A percentile compares a stretch with the other conserved stretches of the same genome.
Conservation (phyloP, 2,888 invertebrate species). For the Caenorhabditis sp. region DNA sequence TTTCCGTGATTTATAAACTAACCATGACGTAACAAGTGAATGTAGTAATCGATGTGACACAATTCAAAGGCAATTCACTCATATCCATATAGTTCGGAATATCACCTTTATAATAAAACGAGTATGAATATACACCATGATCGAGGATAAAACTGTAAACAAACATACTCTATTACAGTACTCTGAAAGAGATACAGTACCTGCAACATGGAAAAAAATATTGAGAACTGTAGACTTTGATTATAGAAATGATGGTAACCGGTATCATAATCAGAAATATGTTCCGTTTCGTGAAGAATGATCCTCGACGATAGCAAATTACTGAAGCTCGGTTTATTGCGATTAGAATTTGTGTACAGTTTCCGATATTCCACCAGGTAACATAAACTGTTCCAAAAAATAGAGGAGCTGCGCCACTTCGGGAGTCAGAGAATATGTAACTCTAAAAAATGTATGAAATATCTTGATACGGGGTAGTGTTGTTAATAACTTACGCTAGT, state of each 20-base stretch:
- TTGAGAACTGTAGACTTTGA: constrained; percentile 34
- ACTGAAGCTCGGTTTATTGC: constrained; percentile 42
- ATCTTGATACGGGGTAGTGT: not conserved
- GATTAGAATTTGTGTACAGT: constrained; percentile 46
- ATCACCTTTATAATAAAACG: constrained; percentile 21
- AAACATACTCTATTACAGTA: too few species aligned
- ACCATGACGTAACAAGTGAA: constrained; percentile 31
- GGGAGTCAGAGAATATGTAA: constrained; percentile 31
- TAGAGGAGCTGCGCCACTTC: constrained; percentile 4
- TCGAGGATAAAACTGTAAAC: constrained; percentile 45
- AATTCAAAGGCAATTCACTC: constrained; percentile 47
- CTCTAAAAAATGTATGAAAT: constrained; percentile 8
- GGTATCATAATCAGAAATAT: constrained; percentile 3
- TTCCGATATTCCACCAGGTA: constrained; percentile 45
- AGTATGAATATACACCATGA: constrained; percentile 40
- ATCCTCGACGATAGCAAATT: constrained; percentile 24
- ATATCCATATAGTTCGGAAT: constrained; percentile 46
- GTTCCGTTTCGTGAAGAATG: constrained; percentile 18
- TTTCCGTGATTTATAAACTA: too few species aligned
- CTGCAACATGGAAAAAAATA: constrained; percentile 46
- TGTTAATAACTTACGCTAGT: not conserved
- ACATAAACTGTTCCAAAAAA: constrained; percentile 43
- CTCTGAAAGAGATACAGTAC: constrained; percentile 10
- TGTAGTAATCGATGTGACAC: constrained; percentile 28
- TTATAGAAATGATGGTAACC: constrained; percentile 10